Evolutionary conservation across 1,140 invertebrate species (phyloP).

Genomic region (Camponotus floridanus): DNA sequence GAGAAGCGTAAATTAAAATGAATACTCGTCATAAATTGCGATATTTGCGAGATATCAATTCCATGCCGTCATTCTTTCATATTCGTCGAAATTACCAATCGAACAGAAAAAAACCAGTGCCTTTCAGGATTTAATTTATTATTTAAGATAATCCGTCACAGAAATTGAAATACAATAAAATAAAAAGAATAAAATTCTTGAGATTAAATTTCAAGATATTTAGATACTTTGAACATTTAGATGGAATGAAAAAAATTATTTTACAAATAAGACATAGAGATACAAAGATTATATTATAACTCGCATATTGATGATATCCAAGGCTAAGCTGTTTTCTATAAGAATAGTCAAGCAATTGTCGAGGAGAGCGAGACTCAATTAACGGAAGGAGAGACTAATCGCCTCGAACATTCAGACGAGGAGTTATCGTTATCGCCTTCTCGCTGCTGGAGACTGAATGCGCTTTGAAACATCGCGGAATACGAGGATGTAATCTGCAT

Average conservation of each 20-base stretch:
- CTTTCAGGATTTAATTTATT: too few species aligned
- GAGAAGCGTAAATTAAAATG: neutral
- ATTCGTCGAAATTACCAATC: too few species aligned
- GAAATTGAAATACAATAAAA: too few species aligned
- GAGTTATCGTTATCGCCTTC: constrained; percentile 26
- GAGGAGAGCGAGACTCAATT: constrained; percentile 49
- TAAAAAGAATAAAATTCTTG: neutral
- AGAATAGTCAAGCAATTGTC: constrained; percentile 51
- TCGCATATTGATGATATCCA: constrained; percentile 60
- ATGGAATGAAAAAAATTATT: neutral
- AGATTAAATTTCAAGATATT: neutral
- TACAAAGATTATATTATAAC: neutral
- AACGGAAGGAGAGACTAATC: constrained; percentile 45
- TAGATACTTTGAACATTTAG: neutral
- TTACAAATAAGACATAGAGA: neutral
- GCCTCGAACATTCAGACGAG: neutral
- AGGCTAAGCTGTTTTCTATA: constrained; percentile 65
- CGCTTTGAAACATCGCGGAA: neutral
- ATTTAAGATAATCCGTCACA: neutral
- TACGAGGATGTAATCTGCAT: neutral
- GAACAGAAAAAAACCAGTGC: too few species aligned
- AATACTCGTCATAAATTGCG: neutral
- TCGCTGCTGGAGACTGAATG: neutral
- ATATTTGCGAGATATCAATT: neutral
- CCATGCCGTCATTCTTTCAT: too few species aligned